Conservation (phyloP, 2,888 invertebrate species). For the Schrankia costaestrigalis region DNA sequence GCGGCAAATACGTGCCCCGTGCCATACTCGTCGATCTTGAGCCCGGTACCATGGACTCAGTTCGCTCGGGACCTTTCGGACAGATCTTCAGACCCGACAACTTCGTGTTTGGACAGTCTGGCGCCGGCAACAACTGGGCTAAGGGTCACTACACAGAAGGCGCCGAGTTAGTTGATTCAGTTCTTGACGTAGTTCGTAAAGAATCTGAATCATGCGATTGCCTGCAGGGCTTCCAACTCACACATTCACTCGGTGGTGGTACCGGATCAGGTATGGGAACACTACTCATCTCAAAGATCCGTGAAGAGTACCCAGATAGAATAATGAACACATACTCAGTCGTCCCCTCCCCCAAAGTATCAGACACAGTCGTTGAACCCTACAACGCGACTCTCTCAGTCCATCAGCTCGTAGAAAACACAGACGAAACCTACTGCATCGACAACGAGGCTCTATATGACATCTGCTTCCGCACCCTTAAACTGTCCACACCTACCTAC, state of each 20-base stretch:
- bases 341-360: conserved; percentile 92
- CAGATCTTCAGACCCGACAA: conserved; percentile 89
- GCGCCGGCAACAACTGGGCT: conserved; percentile 82
- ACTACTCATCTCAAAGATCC: conserved; percentile 93
- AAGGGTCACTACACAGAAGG: conserved; percentile 87
- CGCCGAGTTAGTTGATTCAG: conserved; percentile 85
- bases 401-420: conserved; percentile 93
- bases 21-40: conserved; percentile 71
- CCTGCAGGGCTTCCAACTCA: conserved; percentile 92
- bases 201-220: conserved; percentile 96
- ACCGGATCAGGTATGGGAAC: conserved; percentile 82
- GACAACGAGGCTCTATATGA: conserved; percentile 83
- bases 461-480: conserved; percentile 93
- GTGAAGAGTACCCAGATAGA: conserved; percentile 94
- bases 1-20: conserved; percentile 71
- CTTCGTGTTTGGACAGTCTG: conserved; percentile 84
- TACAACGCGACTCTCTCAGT: conserved; percentile 94
- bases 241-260: conserved; percentile 85
- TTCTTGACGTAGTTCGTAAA: conserved; percentile 91
- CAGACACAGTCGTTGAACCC: conserved; percentile 83
- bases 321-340: conserved; percentile 94
- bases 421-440: conserved; percentile 94
- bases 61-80: conserved; percentile 85
- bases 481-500: conserved; percentile 92
- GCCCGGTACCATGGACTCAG: conserved; percentile 83